Evolutionary conservation across 1,140 invertebrate species (phyloP), one percentile per base, ranked within the genome.

Genomic region (Linepithema humile): DNA sequence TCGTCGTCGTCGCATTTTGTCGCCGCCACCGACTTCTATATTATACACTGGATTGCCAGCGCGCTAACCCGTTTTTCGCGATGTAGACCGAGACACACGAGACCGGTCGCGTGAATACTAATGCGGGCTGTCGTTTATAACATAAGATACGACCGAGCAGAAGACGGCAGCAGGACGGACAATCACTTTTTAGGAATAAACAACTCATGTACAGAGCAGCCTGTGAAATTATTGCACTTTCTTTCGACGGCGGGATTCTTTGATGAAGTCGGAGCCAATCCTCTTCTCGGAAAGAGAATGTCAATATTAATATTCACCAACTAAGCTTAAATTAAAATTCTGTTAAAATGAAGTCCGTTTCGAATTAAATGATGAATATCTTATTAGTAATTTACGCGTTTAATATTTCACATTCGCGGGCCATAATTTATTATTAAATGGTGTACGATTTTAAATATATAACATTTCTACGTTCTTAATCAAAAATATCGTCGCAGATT

Each of bases 81-180:
- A 15, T n/a, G 23, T 45, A 48, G 17, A 60, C 6, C 6, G 38
- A 48, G 38, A 23, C 9, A 32, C 9, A 45, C 12, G 12, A 75
- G 7, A 62, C 12, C 35, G 29, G 29, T 64, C 4, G 20, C 23
- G 29, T 48, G n/a, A 75, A 35, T 50, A n/a, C 29, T 38, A 65
- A 65, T 77, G 60, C 29, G 32, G 38, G 43, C 45, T 26, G 15
- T 29, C 55, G 6, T 65, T 77, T 32, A 20, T 64, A 48, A 64
- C 65, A 35, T 26, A 65, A 77, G 4, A 50, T 38, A 35, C 29
- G 20, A 2, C 26, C 32, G 45, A 7, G 10, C 12, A 38, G 35
- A 72, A 5, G n/a, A 32, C 29, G 10, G n/a, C n/a, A 70, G n/a
- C 43, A 17, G 45, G 5, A 74, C 7, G 23, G 15, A 9, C 5